Percentiles rank a stretch among this genome's conserved stretches.
phyloP scores from a whole-genome alignment of 2,888 invertebrate species.

The Idaea aversata region DNA sequence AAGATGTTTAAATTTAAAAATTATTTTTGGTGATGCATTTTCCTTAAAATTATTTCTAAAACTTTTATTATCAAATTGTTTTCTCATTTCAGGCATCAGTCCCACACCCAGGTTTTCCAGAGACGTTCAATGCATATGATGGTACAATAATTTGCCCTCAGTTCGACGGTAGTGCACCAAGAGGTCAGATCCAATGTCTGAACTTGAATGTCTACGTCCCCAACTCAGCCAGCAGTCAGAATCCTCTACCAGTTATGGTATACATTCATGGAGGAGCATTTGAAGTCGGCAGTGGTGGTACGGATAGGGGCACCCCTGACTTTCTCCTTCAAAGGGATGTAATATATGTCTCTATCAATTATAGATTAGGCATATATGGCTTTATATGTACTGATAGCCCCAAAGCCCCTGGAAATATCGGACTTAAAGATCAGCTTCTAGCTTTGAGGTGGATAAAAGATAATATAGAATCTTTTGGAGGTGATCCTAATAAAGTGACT shows the following conservation, averaged over 20 bases:
- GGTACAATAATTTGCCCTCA: conserved; percentile 13
- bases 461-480: conserved; percentile 44
- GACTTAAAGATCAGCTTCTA: conserved; percentile 39
- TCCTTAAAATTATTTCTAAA: conserved; percentile 11
- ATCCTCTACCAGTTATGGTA: conserved; percentile 4
- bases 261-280: conserved; percentile 3
- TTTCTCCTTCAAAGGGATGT: conserved; percentile 36
- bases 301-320: conserved; percentile 24
- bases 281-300: background rate
- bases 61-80: background rate
- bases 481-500: conserved; percentile 37
- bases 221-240: background rate
- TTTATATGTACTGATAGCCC: conserved; percentile 41
- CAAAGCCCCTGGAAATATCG: conserved; percentile 42
- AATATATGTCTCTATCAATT: conserved; percentile 39
- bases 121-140: conserved; percentile 25
- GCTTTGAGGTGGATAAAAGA: conserved; percentile 41
- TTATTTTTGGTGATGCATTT: conserved; percentile 10
- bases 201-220: background rate
- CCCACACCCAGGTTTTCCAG: conserved; percentile 16
- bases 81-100: conserved; percentile 8
- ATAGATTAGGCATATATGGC: conserved; percentile 41
- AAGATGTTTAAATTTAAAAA: background rate
- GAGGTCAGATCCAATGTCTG: conserved; percentile 2
- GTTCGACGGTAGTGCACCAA: background rate